Evolutionary conservation across 53 echinoderm and acorn worm genomes (phyloP).

Genomic region (Mesocentrotus franciscanus): DNA sequence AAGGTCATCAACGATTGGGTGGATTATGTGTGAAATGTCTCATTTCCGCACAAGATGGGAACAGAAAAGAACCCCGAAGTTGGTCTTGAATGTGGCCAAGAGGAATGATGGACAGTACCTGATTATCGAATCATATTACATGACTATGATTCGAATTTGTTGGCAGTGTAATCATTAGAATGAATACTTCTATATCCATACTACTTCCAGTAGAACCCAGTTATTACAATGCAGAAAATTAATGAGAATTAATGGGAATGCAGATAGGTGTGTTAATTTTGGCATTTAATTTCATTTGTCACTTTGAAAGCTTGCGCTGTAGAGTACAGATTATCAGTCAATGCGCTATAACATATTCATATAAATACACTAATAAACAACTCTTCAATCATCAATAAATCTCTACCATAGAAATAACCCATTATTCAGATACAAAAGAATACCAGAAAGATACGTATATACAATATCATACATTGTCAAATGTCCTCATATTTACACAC

Average conservation of each 20-base stretch:
- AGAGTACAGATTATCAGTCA: constrained; percentile 41
- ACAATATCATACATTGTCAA: constrained; percentile 13
- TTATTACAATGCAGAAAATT: not conserved
- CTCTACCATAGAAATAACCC: not conserved
- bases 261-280: constrained; percentile 11
- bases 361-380: constrained; percentile 37
- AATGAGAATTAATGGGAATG: not conserved
- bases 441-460: constrained; percentile 21
- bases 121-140: not conserved
- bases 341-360: constrained; percentile 1
- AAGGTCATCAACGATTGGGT: constrained; percentile 51
- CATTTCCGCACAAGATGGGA: constrained; percentile 48
- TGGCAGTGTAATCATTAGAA: not conserved
- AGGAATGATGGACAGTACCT: not conserved
- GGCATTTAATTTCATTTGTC: constrained; percentile 36
- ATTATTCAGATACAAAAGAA: constrained; percentile 15
- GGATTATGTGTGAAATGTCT: constrained; percentile 59
- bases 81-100: not conserved
- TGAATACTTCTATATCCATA: not conserved
- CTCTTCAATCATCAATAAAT: not conserved
- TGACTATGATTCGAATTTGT: not conserved
- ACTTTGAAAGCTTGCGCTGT: constrained; percentile 26
- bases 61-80: not conserved
- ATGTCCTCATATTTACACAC: constrained; percentile 36
- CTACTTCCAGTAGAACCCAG: not conserved